Conservation (phyloP, 2,888 invertebrate species). For the Notocelia uddmanniana region DNA sequence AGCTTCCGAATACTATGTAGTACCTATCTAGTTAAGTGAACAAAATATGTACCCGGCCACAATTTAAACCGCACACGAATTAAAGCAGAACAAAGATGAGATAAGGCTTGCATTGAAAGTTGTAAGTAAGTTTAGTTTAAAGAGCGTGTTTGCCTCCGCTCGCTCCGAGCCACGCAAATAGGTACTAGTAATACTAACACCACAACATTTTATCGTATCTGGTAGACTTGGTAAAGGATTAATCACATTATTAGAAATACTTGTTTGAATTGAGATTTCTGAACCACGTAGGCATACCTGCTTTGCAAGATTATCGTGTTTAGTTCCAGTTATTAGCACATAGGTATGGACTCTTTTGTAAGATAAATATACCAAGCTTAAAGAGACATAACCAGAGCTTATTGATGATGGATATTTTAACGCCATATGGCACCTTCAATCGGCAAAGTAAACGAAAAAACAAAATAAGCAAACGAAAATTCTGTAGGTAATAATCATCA, state of each 20-base stretch:
- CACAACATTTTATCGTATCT: constrained; percentile 31
- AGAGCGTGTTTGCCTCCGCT: constrained; percentile 26
- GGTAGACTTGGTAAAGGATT: constrained; percentile 11
- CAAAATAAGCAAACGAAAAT: too few relatives aligned
- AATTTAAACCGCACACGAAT: constrained; percentile 3
- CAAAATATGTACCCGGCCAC: neutral
- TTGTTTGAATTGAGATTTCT: constrained; percentile 17
- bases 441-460: too few relatives aligned
- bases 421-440: too few relatives aligned
- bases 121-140: constrained; percentile 3
- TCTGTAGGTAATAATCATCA: too few relatives aligned
- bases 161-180: constrained; percentile 15
- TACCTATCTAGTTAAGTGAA: too few relatives aligned
- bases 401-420: too few relatives aligned
- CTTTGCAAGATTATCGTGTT: neutral
- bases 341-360: neutral
- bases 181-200: neutral
- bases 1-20: neutral
- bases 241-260: constrained; percentile 25
- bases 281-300: neutral
- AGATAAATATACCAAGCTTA: too few relatives aligned
- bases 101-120: constrained; percentile 18
- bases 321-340: neutral
- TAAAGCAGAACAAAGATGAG: constrained; percentile 14
- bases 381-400: too few relatives aligned